These are phyloP conservation scores for Orchestia grillus DNA, from an alignment of 1,140 invertebrate genomes.

Conservation along the genomic window DNA sequence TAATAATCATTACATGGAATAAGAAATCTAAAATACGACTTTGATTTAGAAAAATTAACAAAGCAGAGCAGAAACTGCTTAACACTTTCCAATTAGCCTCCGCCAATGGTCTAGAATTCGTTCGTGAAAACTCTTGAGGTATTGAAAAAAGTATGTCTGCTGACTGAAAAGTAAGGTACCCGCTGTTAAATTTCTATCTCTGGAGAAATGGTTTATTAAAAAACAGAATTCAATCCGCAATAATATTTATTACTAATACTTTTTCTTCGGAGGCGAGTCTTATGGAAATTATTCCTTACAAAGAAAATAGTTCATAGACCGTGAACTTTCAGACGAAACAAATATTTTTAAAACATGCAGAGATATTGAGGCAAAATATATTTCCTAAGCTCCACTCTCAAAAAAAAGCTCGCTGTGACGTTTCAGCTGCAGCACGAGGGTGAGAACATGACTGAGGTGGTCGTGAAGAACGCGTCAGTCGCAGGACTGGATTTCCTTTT, in stretches of 20 bases:
- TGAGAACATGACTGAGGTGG: not conserved
- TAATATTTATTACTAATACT: not conserved
- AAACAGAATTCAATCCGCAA: not conserved
- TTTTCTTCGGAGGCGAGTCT: not conserved
- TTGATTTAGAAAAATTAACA: too few species aligned
- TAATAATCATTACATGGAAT: too few species aligned
- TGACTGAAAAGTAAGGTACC: too few species aligned
- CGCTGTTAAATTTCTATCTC: too few species aligned
- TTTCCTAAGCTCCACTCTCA: not conserved
- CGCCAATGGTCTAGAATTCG: too few species aligned
- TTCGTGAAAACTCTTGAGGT: not conserved
- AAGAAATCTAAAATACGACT: too few species aligned
- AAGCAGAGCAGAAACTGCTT: too few species aligned
- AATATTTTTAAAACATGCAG: not conserved
- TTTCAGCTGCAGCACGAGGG: not conserved
- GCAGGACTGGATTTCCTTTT: slow-evolving; percentile 15
- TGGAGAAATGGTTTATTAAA: not conserved
- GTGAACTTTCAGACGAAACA: not conserved
- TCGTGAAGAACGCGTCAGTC: not conserved
- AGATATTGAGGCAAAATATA: not conserved
- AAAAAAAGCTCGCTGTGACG: not conserved
- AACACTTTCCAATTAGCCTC: too few species aligned
- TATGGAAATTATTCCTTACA: not conserved
- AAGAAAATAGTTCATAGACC: not conserved
- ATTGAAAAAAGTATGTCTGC: too few species aligned